Conservation (phyloP, 2,113 vertebrate genomes). For the Pseudopipra pipra region DNA sequence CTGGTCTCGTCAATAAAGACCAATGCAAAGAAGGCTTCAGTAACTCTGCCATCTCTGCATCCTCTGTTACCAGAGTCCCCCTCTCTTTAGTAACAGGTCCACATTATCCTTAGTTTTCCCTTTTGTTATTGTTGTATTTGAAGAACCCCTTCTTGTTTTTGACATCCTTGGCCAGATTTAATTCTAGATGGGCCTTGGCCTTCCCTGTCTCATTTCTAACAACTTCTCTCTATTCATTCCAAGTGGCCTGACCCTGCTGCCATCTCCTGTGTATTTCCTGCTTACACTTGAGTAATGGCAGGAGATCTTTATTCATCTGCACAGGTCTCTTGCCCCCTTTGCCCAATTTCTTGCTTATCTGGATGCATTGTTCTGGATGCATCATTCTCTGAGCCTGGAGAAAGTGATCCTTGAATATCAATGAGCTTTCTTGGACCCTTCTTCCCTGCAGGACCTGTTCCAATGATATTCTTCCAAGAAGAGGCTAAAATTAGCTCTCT, state of each 20-base stretch:
- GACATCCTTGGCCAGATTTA: not conserved
- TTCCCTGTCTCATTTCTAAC: not conserved
- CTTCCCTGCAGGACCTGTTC: not conserved
- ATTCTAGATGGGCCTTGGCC: not conserved
- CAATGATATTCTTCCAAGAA: not conserved
- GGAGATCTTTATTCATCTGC: not conserved
- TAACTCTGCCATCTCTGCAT: not conserved
- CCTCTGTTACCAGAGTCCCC: not conserved
- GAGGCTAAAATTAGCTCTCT: accelerated
- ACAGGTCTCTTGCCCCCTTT: not conserved
- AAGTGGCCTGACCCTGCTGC: not conserved
- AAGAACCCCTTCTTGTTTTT: not conserved
- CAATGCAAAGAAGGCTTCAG: accelerated
- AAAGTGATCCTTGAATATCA: not conserved
- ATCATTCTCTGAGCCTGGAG: not conserved
- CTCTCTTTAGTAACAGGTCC: not conserved
- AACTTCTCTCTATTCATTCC: not conserved
- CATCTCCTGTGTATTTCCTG: not conserved
- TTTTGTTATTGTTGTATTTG: not conserved
- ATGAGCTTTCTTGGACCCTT: not conserved
- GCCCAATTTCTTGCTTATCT: not conserved
- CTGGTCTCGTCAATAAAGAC: not conserved
- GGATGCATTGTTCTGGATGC: not conserved
- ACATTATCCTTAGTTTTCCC: not conserved
- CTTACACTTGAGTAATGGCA: not conserved